Conservation (phyloP, 2,888 invertebrate genomes). For the Drosophila pseudotakahashii region DNA sequence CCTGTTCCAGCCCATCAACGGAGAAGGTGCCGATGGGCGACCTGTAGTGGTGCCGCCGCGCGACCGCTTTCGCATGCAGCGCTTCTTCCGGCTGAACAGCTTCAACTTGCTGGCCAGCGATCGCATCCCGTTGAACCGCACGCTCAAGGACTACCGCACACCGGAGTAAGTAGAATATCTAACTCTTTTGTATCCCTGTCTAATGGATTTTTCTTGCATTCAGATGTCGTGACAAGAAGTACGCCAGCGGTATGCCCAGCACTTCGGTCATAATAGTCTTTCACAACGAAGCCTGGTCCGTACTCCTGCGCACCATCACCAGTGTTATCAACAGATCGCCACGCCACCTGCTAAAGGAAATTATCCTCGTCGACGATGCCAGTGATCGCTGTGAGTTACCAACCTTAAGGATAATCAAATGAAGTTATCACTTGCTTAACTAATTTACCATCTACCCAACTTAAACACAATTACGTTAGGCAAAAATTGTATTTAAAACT, state of each 20-base stretch:
- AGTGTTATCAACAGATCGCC: slow-evolving; percentile 97
- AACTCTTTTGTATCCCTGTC: neutral
- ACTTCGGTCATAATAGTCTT: slow-evolving; percentile 98
- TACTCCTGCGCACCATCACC: slow-evolving; percentile 96
- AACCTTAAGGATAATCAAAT: neutral
- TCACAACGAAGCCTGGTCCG: slow-evolving; percentile 99
- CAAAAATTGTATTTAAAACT: no score
- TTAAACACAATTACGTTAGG: no score
- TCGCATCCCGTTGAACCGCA: slow-evolving; percentile 93
- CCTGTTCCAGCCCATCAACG: slow-evolving; percentile 89
- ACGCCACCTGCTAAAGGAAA: slow-evolving; percentile 89
- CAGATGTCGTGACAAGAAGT: slow-evolving; percentile 87
- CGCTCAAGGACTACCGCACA: slow-evolving; percentile 92
- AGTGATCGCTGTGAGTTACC: slow-evolving; percentile 90
- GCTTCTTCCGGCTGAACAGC: slow-evolving; percentile 92
- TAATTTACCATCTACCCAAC: neutral
- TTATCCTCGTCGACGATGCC: slow-evolving; percentile 95
- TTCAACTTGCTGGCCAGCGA: slow-evolving; percentile 96
- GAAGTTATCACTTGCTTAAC: neutral
- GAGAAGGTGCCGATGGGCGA: slow-evolving; percentile 91
- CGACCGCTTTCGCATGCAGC: slow-evolving; percentile 90
- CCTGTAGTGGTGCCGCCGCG: slow-evolving; percentile 91
- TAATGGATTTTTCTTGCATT: slow-evolving; percentile 15
- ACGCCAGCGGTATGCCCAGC: slow-evolving; percentile 89
- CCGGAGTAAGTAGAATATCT: slow-evolving; percentile 86